Evolutionary conservation across 2,888 invertebrate genomes (phyloP).

Genomic region (Trilocha varians): DNA sequence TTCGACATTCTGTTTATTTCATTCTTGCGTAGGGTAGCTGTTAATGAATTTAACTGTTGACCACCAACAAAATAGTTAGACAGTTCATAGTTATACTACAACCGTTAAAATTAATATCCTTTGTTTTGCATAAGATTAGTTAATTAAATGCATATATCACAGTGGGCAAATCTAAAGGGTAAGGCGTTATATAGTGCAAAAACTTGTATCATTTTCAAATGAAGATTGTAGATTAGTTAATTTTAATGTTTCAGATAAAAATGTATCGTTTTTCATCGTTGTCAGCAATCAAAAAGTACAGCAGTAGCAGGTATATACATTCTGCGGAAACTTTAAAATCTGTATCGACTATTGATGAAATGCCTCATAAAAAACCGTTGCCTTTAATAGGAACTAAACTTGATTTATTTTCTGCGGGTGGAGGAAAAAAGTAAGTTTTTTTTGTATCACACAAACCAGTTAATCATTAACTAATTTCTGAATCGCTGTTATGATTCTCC

Average conservation of each 20-base stretch:
- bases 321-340: constrained; percentile 9
- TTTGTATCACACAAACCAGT: no score
- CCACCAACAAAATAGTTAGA: no score
- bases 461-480: no score
- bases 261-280: constrained; percentile 18
- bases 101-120: background rate
- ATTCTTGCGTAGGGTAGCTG: no score
- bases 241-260: background rate
- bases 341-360: constrained; percentile 36
- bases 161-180: background rate
- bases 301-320: background rate
- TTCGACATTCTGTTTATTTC: no score
- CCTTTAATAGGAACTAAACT: constrained; percentile 71
- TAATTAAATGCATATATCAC: background rate
- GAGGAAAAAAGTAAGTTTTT: constrained; percentile 42
- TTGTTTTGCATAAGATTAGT: background rate
- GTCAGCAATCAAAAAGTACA: background rate
- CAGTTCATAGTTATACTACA: no score
- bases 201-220: background rate
- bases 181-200: background rate
- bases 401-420: constrained; percentile 51
- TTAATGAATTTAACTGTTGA: no score
- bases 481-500: no score
- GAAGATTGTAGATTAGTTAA: background rate
- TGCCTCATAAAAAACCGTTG: constrained; percentile 64